Conservation (phyloP, 2,113 vertebrate genomes). For the human region DNA sequence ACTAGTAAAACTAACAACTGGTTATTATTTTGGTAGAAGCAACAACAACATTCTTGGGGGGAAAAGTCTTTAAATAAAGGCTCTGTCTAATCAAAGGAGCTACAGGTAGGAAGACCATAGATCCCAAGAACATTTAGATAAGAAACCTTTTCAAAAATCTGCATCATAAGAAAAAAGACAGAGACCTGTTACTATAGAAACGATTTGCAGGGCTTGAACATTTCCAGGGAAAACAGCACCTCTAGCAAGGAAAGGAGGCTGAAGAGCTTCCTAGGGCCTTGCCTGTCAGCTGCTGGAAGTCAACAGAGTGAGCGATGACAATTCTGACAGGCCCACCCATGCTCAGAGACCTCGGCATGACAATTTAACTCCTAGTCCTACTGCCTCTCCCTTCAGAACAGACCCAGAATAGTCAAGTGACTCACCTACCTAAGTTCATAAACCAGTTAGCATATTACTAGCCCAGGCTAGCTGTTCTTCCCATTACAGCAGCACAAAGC, state of each 20-base stretch:
- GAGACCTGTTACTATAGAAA: conserved; percentile 85
- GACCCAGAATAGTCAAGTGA: background rate
- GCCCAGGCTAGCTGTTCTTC: background rate
- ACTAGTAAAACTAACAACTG: background rate
- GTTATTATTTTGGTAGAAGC: background rate
- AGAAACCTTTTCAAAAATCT: conserved; percentile 71
- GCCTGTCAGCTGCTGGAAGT: background rate
- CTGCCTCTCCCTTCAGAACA: background rate
- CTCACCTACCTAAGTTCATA: background rate
- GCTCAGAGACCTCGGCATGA: background rate
- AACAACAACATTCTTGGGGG: background rate
- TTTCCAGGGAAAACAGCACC: conserved; percentile 73
- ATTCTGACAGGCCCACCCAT: accelerated
- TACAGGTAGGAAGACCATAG: conserved; percentile 34
- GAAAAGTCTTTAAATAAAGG: background rate
- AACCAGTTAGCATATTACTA: background rate
- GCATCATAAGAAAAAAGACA: conserved; percentile 67
- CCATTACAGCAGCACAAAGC: background rate
- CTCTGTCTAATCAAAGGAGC: conserved; percentile 42
- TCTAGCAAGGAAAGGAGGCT: conserved; percentile 29
- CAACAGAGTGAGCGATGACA: background rate
- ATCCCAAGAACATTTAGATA: conserved; percentile 39
- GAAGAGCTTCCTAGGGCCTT: background rate
- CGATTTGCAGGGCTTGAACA: conserved; percentile 79
- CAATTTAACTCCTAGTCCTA: background rate